Evolutionary conservation across 1,140 invertebrate genomes (phyloP), one percentile per base, ranked within the genome.

Genomic region (Dendrolimus kikuchii): DNA sequence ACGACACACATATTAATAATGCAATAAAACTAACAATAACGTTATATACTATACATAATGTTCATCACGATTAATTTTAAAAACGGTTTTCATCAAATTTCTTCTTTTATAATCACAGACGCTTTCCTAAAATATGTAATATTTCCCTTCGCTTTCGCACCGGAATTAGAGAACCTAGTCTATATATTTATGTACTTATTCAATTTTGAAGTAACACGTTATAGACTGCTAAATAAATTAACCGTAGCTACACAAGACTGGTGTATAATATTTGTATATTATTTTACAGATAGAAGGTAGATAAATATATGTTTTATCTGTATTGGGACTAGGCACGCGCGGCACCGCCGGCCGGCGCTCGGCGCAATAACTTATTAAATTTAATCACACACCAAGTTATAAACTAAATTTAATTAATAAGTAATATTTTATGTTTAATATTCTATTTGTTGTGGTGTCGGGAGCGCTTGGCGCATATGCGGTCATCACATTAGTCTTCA

Each of bases 41-140:
- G 23, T 23, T 64, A 68, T 66, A 71, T 70, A 75, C 62, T 61
- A 66, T 62, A 76, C 68, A 77, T 70, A 71, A 74, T 66, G 57
- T 70, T 68, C 70, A 61, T 71, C 54, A 71, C 73, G 66, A 76
- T 74, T 82, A 77, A 77, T 68, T 73, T 73, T 74, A 76, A 76
- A 60, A 79, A 81, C 68, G 65, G 75, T 73, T 69, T 76, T 81
- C 75, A 72, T 75, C 74, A 83, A 82, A 74, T 80, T 85, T 79
- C 72, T 72, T 81, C 79, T 67, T 78, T 81, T 79, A 82, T 79
- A 83, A 86, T 86, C 82, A 86, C 82, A 86, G 82, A 86, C 82
- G 81, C 76, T 86, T 86, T 83, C 74, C 77, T 83, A 81, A 83
- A 82, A 80, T 84, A 81, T 86, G 78, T 81, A 81, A 68, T 74